Conservation (phyloP, 1,140 invertebrate genomes). For the Drosophila micromelanica region DNA sequence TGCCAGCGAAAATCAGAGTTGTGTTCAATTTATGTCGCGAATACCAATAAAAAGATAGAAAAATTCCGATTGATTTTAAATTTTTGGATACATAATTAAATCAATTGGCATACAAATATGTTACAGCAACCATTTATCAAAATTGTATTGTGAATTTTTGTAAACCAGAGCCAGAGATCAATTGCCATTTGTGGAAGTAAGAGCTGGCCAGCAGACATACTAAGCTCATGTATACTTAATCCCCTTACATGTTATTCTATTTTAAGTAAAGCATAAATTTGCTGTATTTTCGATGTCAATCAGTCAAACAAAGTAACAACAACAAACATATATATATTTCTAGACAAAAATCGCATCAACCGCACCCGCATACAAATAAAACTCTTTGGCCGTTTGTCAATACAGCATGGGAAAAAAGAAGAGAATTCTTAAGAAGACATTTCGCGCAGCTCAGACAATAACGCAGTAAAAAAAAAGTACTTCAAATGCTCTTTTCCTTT, state of each 20-base stretch:
- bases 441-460: conserved; percentile 22
- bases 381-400: conserved; percentile 10
- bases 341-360: conserved; percentile 1
- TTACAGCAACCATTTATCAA: no score
- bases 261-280: not conserved
- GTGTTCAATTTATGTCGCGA: conserved; percentile 25
- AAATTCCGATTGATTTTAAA: not conserved
- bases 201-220: not conserved
- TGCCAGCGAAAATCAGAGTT: conserved; percentile 26
- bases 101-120: no score
- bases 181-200: not conserved
- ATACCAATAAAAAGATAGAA: conserved; percentile 11
- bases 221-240: not conserved
- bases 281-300: conserved; percentile 7
- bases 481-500: conserved; percentile 48
- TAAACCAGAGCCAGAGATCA: no score
- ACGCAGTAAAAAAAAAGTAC: conserved; percentile 29
- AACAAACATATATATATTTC: conserved; percentile 3
- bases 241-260: not conserved
- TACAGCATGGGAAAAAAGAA: not conserved
- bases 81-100: no score
- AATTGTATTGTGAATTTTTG: no score
- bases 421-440: conserved; percentile 5
- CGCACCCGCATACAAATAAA: not conserved
- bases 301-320: not conserved